Base-by-base conservation (phyloP, 2,113 vertebrate species). In the Talpa occidentalis region DNA sequence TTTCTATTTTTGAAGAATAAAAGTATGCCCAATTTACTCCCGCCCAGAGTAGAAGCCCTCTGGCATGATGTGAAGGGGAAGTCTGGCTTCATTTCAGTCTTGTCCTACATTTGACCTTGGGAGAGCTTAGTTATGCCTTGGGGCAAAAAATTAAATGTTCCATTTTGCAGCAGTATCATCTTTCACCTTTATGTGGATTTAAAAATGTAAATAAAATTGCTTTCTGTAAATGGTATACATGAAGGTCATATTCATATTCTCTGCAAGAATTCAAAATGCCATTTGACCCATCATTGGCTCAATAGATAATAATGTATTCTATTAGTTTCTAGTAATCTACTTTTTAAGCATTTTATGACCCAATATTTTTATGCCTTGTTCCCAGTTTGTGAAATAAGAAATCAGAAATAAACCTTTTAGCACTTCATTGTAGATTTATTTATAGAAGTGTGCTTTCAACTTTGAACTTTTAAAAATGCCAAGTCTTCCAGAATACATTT, bases 191-290 rank as follows among this genome's bases (percentile, higher is more conserved):
- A 98, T 96, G 95, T 98, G 98, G 92, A 97, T 97, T 98, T 98
- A 97, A 98, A 98, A 98, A 98, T 98, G 98, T 98, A 98, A 98
- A 98, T 98, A 98, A 98, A 98, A 98, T 98, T 96, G 97, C 96
- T 98, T 98, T 97, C 95, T 96, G 93, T 97, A 98, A 98, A 77
- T 97, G 96, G 95, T 96, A 94, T 97, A 97, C 92, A 94, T 94
- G 98, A 98, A 98, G 98, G 98, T 98, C 83, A 49, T 83, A 94
- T 92, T 97, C 97, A 95, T 97, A 96, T 90, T 97, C 90, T 95
- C 91, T 19, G 90, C 0, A 40, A 98, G 95, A 97, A 97, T 97
- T 98, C 98, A 97, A 97, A 98, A 96, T 96, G 96, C 97, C 94
- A 94, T 98, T 98, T 98, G 98, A 98, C 97, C 98, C 96, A 95